Evolutionary conservation across 2,888 invertebrate species (phyloP).

Genomic region (Hybos culiciformis): DNA sequence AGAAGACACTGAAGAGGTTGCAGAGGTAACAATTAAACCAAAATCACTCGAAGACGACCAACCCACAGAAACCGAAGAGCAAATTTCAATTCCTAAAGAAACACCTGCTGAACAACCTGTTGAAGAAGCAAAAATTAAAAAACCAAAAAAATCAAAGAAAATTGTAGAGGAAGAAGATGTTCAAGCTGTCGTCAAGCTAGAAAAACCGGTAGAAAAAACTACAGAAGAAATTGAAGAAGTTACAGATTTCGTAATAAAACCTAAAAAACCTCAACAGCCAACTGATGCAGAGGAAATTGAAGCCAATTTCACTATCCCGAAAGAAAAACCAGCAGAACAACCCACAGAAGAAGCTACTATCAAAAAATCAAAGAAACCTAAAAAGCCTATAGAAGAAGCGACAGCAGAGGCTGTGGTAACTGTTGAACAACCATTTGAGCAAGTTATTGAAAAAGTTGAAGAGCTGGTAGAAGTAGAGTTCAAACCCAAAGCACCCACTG

Average conservation of each 20-base stretch:
- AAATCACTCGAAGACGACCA: slow-evolving; percentile 8
- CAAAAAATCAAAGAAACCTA: slow-evolving; percentile 7
- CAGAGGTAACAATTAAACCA: slow-evolving; percentile 9
- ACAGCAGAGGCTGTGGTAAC: slow-evolving; percentile 4
- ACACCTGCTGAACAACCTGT: too few relatives aligned
- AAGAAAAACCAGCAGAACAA: slow-evolving; percentile 21
- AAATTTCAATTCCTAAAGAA: too few relatives aligned
- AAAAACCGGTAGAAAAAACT: slow-evolving; percentile 26
- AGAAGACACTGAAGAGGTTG: not conserved
- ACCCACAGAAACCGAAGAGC: too few relatives aligned
- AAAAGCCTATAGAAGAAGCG: slow-evolving; percentile 13
- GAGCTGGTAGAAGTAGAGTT: slow-evolving; percentile 20
- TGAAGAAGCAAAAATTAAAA: too few relatives aligned
- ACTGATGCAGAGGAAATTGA: slow-evolving; percentile 15
- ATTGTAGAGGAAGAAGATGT: slow-evolving; percentile 16
- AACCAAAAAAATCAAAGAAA: too few relatives aligned
- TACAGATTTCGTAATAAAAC: slow-evolving; percentile 22
- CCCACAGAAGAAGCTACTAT: slow-evolving; percentile 20
- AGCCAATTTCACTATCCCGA: slow-evolving; percentile 17
- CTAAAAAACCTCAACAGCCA: slow-evolving; percentile 16
- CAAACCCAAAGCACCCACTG: slow-evolving; percentile 7
- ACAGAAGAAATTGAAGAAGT: slow-evolving; percentile 18
- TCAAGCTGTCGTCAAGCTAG: slow-evolving; percentile 24
- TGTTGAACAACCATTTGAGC: not conserved
- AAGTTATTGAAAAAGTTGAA: slow-evolving; percentile 24